Evolutionary conservation across 2,113 vertebrate genomes (phyloP).

Genomic region (Sclerurus mexicanus): DNA sequence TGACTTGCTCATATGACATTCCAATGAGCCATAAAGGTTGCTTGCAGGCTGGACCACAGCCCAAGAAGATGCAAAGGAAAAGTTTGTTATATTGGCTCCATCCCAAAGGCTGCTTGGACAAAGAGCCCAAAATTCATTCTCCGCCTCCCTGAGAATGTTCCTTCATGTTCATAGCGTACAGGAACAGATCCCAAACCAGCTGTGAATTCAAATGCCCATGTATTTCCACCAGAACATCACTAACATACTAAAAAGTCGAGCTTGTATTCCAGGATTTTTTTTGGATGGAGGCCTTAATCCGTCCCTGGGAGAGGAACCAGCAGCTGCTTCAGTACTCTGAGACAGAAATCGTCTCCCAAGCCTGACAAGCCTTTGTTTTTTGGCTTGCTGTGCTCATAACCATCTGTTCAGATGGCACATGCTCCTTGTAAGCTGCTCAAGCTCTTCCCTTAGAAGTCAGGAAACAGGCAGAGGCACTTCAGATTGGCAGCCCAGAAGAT

Average conservation of each 20-base stretch:
- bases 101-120: background rate
- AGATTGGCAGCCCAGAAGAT: background rate
- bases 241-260: background rate
- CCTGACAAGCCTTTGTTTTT: background rate
- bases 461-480: background rate
- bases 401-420: constrained; percentile 36
- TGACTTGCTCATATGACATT: background rate
- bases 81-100: background rate
- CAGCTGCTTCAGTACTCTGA: constrained; percentile 33
- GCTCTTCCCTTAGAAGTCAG: background rate
- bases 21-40: background rate
- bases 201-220: background rate
- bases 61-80: background rate
- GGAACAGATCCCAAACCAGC: background rate
- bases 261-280: background rate
- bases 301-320: background rate
- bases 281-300: constrained; percentile 14
- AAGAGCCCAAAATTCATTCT: background rate
- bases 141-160: background rate
- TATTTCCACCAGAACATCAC: background rate
- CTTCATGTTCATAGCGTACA: rapidly evolving
- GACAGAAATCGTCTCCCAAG: constrained; percentile 17
- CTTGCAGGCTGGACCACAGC: background rate
- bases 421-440: background rate
- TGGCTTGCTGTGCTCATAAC: constrained; percentile 4